Percentiles rank a stretch among this genome's conserved stretches.
These are phyloP conservation scores for Pipistrellus pygmaeus DNA, from an alignment of 2,797 vertebrate species.

Conservation along the genomic window DNA sequence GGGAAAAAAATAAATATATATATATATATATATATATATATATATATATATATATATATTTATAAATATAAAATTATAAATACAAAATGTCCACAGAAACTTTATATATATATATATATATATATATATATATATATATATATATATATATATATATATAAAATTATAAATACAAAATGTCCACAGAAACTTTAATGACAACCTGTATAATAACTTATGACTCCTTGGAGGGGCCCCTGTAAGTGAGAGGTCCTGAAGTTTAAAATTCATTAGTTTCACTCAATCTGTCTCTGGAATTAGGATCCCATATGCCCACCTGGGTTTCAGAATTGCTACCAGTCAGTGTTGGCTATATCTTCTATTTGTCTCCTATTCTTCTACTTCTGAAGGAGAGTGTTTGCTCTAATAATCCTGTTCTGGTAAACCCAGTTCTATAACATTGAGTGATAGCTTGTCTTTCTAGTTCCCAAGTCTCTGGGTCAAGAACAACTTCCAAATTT, in stretches of 20 bases:
- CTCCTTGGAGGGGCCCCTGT: neutral
- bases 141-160: neutral
- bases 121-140: no score
- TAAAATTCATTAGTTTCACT: neutral
- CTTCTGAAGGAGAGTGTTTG: constrained; percentile 5
- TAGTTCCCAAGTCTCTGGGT: constrained; percentile 6
- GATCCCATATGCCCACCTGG: neutral
- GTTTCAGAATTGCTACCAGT: constrained; percentile 30
- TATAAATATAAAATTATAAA: neutral
- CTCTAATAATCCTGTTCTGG: neutral
- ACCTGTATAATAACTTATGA: neutral
- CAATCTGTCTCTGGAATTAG: neutral
- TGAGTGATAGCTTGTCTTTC: constrained; percentile 4
- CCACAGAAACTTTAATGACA: neutral
- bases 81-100: neutral
- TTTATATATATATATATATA: neutral
- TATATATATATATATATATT: no score
- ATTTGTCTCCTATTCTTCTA: neutral
- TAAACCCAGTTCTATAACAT: neutral
- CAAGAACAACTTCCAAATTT: constrained; percentile 28
- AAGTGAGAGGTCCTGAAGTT: neutral
- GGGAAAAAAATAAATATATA: no score
- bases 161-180: constrained; percentile 27
- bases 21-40: no score
- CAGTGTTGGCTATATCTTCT: neutral